phyloP scores from a whole-genome alignment of 2,888 invertebrate genomes.

The Petrolisthes manimaculis region DNA sequence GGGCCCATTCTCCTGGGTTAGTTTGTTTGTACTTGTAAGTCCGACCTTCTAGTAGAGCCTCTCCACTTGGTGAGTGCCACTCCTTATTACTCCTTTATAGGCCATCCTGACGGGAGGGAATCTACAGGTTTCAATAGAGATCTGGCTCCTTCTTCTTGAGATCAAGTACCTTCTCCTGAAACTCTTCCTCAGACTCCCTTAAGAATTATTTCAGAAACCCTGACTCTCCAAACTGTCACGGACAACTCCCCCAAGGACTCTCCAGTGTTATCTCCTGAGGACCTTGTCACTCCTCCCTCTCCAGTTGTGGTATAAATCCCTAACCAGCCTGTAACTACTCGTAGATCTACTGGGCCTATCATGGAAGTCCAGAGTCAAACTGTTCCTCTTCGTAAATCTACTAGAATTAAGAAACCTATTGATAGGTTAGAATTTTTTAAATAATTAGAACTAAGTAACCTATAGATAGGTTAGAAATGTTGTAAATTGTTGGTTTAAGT shows the following conservation, averaged over 20 bases:
- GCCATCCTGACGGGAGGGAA: slow-evolving; percentile 9
- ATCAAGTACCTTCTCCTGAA: not conserved
- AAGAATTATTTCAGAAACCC: not conserved
- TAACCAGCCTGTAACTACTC: too few species aligned
- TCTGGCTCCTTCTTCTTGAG: not conserved
- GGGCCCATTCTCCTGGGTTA: not conserved
- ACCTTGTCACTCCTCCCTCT: too few species aligned
- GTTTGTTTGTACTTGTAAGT: not conserved
- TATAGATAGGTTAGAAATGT: not conserved
- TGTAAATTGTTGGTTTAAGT: not conserved
- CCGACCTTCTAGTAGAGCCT: slow-evolving; percentile 11
- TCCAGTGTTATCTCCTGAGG: too few species aligned
- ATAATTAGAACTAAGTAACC: not conserved
- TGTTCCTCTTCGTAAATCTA: not conserved
- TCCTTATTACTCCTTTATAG: not conserved
- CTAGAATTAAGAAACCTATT: not conserved
- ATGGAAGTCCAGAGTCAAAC: not conserved
- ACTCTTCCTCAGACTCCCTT: not conserved
- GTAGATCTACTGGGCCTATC: too few species aligned
- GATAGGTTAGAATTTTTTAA: too few species aligned
- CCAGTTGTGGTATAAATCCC: too few species aligned
- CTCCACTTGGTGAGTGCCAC: not conserved
- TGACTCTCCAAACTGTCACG: not conserved
- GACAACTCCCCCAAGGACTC: not conserved
- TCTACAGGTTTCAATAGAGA: not conserved